These are phyloP conservation scores for Ellobius talpinus DNA, from an alignment of 2,113 vertebrate species.

Conservation along the genomic window DNA sequence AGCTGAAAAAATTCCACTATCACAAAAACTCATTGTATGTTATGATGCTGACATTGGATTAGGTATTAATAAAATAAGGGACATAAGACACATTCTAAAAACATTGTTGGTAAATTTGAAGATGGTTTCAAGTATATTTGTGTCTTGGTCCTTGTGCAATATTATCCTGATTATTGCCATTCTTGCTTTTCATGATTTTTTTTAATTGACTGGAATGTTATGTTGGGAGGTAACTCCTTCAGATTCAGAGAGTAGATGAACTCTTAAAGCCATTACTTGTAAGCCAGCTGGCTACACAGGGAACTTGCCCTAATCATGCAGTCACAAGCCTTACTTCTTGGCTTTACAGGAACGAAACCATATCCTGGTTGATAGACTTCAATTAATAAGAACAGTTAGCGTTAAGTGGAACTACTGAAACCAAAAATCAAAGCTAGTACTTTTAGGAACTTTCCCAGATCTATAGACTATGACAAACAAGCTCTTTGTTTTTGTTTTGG, in stretches of 20 bases:
- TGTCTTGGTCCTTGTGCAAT: not conserved
- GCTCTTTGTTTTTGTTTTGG: not conserved
- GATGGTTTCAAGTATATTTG: not conserved
- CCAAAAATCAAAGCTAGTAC: not conserved
- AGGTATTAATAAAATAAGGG: not conserved
- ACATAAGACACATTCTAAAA: not conserved
- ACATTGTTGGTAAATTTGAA: not conserved
- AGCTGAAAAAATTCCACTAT: not conserved
- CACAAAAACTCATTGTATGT: not conserved
- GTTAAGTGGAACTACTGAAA: not conserved
- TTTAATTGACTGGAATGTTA: not conserved
- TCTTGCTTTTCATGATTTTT: not conserved
- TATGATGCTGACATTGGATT: not conserved
- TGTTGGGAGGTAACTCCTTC: not conserved
- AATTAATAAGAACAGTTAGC: not conserved
- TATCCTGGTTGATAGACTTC: not conserved
- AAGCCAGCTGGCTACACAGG: not conserved
- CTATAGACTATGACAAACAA: not conserved
- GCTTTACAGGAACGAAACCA: not conserved
- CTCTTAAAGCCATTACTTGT: not conserved
- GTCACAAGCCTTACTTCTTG: not conserved
- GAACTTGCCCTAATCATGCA: not conserved
- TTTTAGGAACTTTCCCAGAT: not conserved
- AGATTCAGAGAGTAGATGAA: not conserved
- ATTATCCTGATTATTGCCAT: not conserved